Conservation (phyloP, 2,888 invertebrate genomes). For the Eupithecia exiguata region DNA sequence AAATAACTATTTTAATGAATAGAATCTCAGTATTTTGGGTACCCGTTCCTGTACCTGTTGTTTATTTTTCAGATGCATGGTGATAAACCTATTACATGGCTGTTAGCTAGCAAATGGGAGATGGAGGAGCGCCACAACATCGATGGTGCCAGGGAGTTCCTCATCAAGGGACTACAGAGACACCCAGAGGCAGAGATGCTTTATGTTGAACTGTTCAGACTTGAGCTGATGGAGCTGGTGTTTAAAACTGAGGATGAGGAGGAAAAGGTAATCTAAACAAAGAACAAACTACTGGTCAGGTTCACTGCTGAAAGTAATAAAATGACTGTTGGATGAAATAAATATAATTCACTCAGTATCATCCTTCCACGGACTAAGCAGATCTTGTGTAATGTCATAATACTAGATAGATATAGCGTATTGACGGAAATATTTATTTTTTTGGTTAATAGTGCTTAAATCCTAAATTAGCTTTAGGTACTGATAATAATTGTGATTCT, state of each 20-base stretch:
- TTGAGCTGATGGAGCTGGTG: conserved; percentile 64
- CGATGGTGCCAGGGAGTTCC: conserved; percentile 87
- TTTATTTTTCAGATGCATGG: conserved; percentile 84
- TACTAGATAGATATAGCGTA: neutral
- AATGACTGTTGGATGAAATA: neutral
- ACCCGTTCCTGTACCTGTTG: neutral
- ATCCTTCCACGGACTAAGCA: neutral
- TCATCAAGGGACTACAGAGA: conserved; percentile 90
- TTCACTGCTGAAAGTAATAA: neutral
- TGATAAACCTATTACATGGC: conserved; percentile 90
- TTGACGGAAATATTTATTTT: no score
- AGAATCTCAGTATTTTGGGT: neutral
- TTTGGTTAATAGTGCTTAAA: no score
- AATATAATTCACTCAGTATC: neutral
- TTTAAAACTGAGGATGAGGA: conserved; percentile 66
- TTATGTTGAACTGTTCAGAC: conserved; percentile 85
- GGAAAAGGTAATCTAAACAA: conserved; percentile 63
- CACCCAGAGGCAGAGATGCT: conserved; percentile 88
- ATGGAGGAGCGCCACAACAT: conserved; percentile 87
- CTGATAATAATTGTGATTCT: no score
- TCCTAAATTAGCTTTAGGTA: no score
- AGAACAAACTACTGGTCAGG: neutral
- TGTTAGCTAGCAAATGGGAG: conserved; percentile 91
- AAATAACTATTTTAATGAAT: neutral
- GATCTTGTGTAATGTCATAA: neutral